Base-by-base conservation (phyloP, 2,888 invertebrate genomes). In the Cartodere bifasciata region DNA sequence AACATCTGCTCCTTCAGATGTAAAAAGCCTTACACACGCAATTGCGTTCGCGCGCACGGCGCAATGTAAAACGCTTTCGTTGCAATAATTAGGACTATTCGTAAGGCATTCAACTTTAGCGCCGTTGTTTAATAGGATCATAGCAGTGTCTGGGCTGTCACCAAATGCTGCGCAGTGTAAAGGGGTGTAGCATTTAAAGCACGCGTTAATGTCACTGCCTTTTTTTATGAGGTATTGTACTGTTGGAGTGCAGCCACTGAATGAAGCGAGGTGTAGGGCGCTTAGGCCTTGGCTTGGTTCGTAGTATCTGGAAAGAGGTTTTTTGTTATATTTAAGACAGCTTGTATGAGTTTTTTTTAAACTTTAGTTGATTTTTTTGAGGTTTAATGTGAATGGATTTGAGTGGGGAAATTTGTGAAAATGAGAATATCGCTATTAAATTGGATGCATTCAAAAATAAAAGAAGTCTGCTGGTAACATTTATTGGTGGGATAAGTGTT, bases 131-230 rank as follows among this genome's bases (percentile, higher is more conserved):
- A 88, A 68, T 36, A 91, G 69, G 49, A 85, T 70, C 57, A 75
- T 75, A 32, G 83, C 79, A 9, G 85, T 84, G 48, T 81, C 76
- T 30, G 77, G 71, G 38, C 86, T 78, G 51, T 88, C 84, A 9
- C 88, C 85, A 60, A 87, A 86, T 16, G 88, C 87, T 9, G 90
- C 85, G 53, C 85, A 87, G 57, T 92, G 90, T 35, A 91, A 67
- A 1, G 90, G 86, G 25, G 81, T 79, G 53, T 81, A 81, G 45
- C 75, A 72, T 53, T 78, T 75, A 35, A 72, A 70, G 50, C 72
- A 69, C 29, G 72, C 67, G 58, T 79, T 77, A 5, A 81, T 70
- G 47, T 77, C 76, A 41, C 72, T 68, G 2, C 77, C 79, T 46
- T 73, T 69, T 15, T 70, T 60, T 26, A 85, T 67, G 29, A 86